Percentiles rank a stretch among this genome's conserved stretches.
These are phyloP conservation scores for Quadriops clusia DNA, from an alignment of 2,888 invertebrate genomes.

Conservation along the genomic window DNA sequence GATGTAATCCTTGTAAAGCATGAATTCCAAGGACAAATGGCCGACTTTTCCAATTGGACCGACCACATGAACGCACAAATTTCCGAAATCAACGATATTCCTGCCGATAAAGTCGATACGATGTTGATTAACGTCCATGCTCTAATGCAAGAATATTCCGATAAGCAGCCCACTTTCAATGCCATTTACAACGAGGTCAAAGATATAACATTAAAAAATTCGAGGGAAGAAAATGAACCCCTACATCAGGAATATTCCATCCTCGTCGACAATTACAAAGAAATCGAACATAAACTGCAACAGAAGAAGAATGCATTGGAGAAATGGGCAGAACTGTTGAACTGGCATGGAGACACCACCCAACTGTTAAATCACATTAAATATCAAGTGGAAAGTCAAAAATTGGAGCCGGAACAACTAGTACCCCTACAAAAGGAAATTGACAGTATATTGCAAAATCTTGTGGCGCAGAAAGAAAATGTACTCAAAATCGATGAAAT, in stretches of 20 bases:
- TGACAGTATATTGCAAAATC: constrained; percentile 51
- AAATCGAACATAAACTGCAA: constrained; percentile 59
- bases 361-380: constrained; percentile 70
- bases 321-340: constrained; percentile 72
- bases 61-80: constrained; percentile 58
- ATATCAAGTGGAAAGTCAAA: constrained; percentile 66
- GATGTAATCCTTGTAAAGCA: constrained; percentile 72
- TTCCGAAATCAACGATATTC: constrained; percentile 68
- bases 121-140: constrained; percentile 68
- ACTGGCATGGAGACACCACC: constrained; percentile 69
- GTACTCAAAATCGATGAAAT: constrained; percentile 57
- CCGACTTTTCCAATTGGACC: constrained; percentile 72
- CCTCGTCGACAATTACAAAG: constrained; percentile 65
- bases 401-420: constrained; percentile 57
- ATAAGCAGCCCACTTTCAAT: constrained; percentile 66
- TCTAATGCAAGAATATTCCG: constrained; percentile 72
- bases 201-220: constrained; percentile 54
- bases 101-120: constrained; percentile 68
- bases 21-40: constrained; percentile 69
- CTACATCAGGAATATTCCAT: constrained; percentile 65
- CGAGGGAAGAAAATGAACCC: constrained; percentile 61
- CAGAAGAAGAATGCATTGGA: constrained; percentile 63
- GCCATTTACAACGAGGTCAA: constrained; percentile 76
- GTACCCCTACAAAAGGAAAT: constrained; percentile 58
- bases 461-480: constrained; percentile 58